phyloP scores from a whole-genome alignment of 2,888 invertebrate species.

The Drosophila austrosaltans region DNA sequence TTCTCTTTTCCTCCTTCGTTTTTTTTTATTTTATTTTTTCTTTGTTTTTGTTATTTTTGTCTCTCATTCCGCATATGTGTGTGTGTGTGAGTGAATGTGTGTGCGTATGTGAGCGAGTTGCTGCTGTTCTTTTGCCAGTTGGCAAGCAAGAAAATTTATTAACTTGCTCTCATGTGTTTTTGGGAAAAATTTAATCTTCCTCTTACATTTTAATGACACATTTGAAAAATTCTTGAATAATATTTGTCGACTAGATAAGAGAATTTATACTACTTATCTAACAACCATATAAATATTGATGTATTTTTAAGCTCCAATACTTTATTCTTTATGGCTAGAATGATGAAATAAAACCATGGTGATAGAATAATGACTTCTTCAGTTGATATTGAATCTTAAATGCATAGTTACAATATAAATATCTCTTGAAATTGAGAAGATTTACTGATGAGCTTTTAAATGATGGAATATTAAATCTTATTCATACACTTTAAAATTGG shows the following conservation, averaged over 20 bases:
- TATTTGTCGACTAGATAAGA: background rate
- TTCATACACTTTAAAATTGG: too few species aligned
- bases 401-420: too few species aligned
- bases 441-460: too few species aligned
- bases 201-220: constrained; percentile 8
- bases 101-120: constrained; percentile 20
- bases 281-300: background rate
- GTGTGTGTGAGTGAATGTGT: background rate
- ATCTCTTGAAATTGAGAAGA: too few species aligned
- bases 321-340: too few species aligned
- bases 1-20: constrained; percentile 11
- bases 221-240: background rate
- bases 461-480: too few species aligned
- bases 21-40: background rate
- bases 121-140: constrained; percentile 51
- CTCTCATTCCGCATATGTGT: background rate
- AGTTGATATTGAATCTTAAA: too few species aligned
- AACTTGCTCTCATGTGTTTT: constrained; percentile 13
- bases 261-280: background rate
- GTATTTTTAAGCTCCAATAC: background rate
- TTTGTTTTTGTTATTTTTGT: background rate
- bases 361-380: too few species aligned
- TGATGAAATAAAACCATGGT: too few species aligned
- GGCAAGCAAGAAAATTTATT: constrained; percentile 55
- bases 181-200: constrained; percentile 39